phyloP scores from a whole-genome alignment of 2,888 invertebrate genomes.

The Xestia rhomboidea region DNA sequence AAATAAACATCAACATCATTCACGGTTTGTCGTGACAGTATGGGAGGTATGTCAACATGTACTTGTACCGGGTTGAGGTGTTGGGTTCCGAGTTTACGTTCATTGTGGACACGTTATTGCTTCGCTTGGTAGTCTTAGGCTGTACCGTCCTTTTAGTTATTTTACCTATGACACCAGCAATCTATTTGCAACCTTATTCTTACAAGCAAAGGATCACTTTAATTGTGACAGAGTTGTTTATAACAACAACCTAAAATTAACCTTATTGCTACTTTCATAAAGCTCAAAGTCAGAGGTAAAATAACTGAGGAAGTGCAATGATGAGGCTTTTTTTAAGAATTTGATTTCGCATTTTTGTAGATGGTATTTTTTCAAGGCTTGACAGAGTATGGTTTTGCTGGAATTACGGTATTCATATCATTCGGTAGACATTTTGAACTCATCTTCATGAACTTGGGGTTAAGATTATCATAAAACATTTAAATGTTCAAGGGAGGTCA shows the following conservation, averaged over 20 bases:
- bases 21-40: conserved; percentile 77
- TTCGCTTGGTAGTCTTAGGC: conserved; percentile 59
- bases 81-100: conserved; percentile 64
- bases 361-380: conserved; percentile 2
- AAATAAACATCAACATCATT: conserved; percentile 76
- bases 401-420: not conserved
- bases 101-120: conserved; percentile 65
- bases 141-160: not conserved
- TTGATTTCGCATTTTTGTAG: not conserved
- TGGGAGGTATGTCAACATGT: conserved; percentile 81
- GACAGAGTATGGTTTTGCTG: not conserved
- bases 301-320: not conserved
- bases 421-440: conserved; percentile 1
- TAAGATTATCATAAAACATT: not conserved
- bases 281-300: not conserved
- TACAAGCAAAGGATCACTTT: not conserved
- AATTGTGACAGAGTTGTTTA: not conserved
- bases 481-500: not conserved
- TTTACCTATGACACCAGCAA: not conserved
- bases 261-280: not conserved
- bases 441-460: not conserved
- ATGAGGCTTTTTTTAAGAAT: not conserved
- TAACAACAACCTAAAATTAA: not conserved
- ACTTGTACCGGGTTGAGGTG: conserved; percentile 69
- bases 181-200: not conserved